These are phyloP conservation scores for Gorsachius goisagi DNA, from an alignment of 2,113 vertebrate genomes.

Conservation along the genomic window DNA sequence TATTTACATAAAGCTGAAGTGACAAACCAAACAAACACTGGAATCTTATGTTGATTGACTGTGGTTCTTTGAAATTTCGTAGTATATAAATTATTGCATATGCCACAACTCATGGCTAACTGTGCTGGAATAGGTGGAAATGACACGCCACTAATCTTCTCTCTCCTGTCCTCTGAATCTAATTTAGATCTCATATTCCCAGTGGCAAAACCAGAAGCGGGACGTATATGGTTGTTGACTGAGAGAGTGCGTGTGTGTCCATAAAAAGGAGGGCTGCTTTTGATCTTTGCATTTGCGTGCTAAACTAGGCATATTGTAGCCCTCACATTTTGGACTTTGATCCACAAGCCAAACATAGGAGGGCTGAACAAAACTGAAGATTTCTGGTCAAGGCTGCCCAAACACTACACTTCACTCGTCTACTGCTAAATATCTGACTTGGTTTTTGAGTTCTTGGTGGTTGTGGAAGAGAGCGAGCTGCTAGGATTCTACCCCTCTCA, in stretches of 20 bases:
- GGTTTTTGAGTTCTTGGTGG: not conserved
- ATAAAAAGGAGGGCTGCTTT: not conserved
- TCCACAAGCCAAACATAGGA: not conserved
- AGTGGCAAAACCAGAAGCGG: not conserved
- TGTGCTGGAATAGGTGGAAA: not conserved
- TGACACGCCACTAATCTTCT: not conserved
- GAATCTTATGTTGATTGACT: not conserved
- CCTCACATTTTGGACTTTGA: not conserved
- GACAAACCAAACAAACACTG: not conserved
- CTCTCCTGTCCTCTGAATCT: not conserved
- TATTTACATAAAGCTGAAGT: not conserved
- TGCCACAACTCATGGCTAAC: not conserved
- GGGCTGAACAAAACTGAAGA: not conserved
- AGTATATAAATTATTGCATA: not conserved
- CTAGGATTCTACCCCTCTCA: not conserved
- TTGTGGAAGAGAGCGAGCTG: not conserved
- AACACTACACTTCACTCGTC: not conserved
- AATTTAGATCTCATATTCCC: not conserved
- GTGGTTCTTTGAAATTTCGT: not conserved
- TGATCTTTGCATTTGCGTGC: not conserved
- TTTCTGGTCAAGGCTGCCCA: not conserved
- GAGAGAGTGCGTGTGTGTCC: accelerated
- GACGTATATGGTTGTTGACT: not conserved
- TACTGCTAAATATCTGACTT: not conserved
- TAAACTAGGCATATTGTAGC: not conserved